phyloP scores from a whole-genome alignment of 2,797 vertebrate species.

The Enteromius mattozi region DNA sequence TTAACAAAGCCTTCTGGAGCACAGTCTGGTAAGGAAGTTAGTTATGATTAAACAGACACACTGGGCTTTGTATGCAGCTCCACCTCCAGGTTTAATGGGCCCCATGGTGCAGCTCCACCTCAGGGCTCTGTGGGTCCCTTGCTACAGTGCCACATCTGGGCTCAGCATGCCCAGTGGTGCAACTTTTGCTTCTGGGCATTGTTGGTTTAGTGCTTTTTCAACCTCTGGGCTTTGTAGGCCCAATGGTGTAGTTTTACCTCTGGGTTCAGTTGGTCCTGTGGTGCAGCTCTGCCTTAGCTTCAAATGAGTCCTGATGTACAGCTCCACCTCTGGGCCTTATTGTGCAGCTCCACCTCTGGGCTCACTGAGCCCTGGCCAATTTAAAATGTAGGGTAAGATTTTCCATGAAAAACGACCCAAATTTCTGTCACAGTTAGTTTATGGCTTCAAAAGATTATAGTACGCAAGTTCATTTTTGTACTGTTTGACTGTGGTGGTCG shows the following conservation, averaged over 20 bases:
- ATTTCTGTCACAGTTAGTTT: constrained; percentile 16
- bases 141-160: background rate
- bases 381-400: constrained; percentile 27
- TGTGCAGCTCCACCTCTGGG: constrained; percentile 23
- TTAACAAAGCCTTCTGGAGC: background rate
- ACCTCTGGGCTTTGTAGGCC: background rate
- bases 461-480: constrained; percentile 1
- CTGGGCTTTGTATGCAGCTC: background rate
- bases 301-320: background rate
- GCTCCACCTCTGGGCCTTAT: constrained; percentile 13
- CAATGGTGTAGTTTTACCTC: background rate
- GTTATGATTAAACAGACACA: constrained; percentile 21
- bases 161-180: background rate
- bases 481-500: background rate
- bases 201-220: background rate
- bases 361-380: constrained; percentile 19
- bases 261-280: background rate
- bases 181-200: background rate
- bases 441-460: constrained; percentile 15
- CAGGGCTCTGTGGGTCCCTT: constrained; percentile 8
- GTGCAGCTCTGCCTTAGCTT: background rate
- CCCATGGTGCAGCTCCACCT: constrained; percentile 1
- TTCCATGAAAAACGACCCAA: constrained; percentile 7
- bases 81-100: constrained; percentile 19
- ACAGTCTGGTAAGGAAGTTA: background rate